phyloP scores from a whole-genome alignment of 2,113 vertebrate genomes.

The Mellivora capensis region DNA sequence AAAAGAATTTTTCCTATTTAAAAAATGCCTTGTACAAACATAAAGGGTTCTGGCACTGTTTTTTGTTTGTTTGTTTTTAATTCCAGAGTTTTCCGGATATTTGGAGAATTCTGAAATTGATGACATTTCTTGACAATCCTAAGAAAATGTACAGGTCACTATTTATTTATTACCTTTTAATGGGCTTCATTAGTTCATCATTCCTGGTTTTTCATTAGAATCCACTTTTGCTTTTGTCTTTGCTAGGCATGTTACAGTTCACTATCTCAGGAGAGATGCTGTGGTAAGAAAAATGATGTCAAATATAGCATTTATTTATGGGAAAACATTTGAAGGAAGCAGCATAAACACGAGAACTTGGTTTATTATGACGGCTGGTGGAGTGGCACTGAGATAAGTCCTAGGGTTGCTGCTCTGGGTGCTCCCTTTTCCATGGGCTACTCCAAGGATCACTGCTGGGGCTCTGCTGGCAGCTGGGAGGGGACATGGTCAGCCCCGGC shows the following conservation, averaged over 20 bases:
- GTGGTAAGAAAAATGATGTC: neutral
- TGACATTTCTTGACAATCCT: neutral
- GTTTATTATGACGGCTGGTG: neutral
- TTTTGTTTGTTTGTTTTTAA: neutral
- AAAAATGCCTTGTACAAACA: slow-evolving; percentile 13
- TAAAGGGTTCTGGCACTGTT: neutral
- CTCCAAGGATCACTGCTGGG: neutral
- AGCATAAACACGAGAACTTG: neutral
- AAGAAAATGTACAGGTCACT: neutral
- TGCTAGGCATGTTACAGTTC: neutral
- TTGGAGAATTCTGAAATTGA: slow-evolving; percentile 35
- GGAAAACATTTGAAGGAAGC: neutral
- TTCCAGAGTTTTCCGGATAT: slow-evolving; percentile 16
- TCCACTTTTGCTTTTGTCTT: slow-evolving; percentile 7
- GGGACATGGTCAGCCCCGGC: neutral
- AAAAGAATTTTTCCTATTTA: neutral
- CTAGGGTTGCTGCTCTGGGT: neutral
- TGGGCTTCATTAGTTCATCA: neutral
- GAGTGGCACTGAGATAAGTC: neutral
- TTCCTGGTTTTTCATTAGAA: neutral
- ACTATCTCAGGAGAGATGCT: neutral
- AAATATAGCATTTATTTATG: neutral
- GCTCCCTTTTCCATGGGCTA: neutral
- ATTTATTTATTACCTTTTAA: slow-evolving; percentile 27
- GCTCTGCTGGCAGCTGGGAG: neutral